Conservation (phyloP, 1,140 invertebrate species). For the Drosophila tani region DNA sequence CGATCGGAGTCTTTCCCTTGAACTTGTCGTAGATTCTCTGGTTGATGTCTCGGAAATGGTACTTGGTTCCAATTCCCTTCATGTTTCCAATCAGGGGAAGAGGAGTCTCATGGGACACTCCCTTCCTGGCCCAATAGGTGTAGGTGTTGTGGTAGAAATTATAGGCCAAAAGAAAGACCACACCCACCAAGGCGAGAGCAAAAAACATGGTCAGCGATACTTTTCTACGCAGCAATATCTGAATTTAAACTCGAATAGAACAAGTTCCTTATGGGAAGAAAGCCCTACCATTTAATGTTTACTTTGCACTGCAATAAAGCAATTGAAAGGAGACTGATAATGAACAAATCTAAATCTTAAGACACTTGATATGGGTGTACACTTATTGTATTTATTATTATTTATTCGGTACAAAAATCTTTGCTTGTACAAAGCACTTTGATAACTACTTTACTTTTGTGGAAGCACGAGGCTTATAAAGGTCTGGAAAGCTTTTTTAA, state of each 20-base stretch:
- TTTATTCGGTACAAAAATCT: not conserved
- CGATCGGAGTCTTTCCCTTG: constrained; percentile 62
- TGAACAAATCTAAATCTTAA: not conserved
- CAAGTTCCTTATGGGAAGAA: not conserved
- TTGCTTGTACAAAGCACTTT: not conserved
- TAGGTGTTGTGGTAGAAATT: constrained; percentile 50
- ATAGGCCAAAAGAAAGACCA: constrained; percentile 35
- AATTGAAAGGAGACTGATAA: not conserved
- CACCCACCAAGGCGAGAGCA: constrained; percentile 39
- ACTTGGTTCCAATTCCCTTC: constrained; percentile 38
- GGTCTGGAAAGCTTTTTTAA: not conserved
- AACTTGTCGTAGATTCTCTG: constrained; percentile 70
- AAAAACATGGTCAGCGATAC: constrained; percentile 14
- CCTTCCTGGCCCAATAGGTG: constrained; percentile 82
- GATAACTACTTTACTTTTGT: constrained; percentile 5
- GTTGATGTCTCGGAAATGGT: constrained; percentile 59
- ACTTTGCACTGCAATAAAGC: too few species aligned
- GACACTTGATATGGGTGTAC: not conserved
- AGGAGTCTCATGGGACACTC: constrained; percentile 79
- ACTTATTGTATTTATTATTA: not conserved
- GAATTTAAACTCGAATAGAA: not conserved
- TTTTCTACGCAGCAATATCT: not conserved
- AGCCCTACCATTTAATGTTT: not conserved
- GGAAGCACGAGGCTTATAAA: not conserved
- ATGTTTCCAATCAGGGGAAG: constrained; percentile 76